Percentiles rank a stretch among this genome's conserved stretches.
These are phyloP conservation scores for Laothoe populi DNA, from an alignment of 2,888 invertebrate genomes.

Conservation along the genomic window DNA sequence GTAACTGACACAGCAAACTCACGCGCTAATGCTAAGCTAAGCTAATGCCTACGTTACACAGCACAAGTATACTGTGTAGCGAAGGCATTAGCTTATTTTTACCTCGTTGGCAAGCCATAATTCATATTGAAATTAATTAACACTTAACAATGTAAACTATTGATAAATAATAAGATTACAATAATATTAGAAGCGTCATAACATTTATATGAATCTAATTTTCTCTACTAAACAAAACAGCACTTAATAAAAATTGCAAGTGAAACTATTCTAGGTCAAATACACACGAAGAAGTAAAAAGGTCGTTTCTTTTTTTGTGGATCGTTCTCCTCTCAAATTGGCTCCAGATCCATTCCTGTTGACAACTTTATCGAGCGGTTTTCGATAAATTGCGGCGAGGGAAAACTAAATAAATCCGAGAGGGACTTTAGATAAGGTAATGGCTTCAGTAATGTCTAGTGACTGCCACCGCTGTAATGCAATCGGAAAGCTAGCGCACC, in stretches of 20 bases:
- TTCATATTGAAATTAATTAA: background rate
- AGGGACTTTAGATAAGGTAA: constrained; percentile 85
- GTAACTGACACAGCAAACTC: too few relatives aligned
- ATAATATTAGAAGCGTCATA: background rate
- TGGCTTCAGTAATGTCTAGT: constrained; percentile 82
- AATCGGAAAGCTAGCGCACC: constrained; percentile 75
- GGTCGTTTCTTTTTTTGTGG: constrained; percentile 69
- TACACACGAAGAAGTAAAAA: constrained; percentile 57
- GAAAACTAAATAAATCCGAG: constrained; percentile 85
- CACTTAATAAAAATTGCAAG: constrained; percentile 26
- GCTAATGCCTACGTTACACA: too few relatives aligned
- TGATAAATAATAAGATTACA: background rate
- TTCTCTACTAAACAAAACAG: too few relatives aligned
- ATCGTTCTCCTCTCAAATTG: constrained; percentile 77
- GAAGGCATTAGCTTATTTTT: too few relatives aligned
- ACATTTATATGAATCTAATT: background rate
- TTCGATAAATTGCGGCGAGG: constrained; percentile 84
- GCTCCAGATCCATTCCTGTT: constrained; percentile 82
- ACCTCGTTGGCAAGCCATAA: background rate
- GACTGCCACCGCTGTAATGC: constrained; percentile 78
- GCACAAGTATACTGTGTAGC: too few relatives aligned
- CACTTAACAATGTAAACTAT: background rate
- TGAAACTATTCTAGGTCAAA: constrained; percentile 49
- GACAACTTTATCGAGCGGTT: constrained; percentile 84
- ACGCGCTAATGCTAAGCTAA: too few relatives aligned